Evolutionary conservation across 2,113 vertebrate species (phyloP).

Genomic region (Dicerorhinus sumatrensis): DNA sequence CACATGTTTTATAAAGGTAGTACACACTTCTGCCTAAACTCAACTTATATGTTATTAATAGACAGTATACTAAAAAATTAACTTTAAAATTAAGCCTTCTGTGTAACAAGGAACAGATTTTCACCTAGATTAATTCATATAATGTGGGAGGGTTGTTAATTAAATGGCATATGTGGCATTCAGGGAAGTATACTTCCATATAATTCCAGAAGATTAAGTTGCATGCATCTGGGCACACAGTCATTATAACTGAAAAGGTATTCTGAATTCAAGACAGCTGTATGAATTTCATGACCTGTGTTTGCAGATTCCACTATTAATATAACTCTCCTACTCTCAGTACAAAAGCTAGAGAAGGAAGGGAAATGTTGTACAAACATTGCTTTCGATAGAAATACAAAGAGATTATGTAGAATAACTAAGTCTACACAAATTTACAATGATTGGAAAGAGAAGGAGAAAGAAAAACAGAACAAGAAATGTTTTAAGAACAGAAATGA

Average conservation of each 20-base stretch:
- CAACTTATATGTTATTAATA: not conserved
- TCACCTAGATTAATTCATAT: not conserved
- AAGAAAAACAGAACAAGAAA: slow-evolving; percentile 51
- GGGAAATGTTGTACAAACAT: not conserved
- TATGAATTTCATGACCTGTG: not conserved
- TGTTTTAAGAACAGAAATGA: not conserved
- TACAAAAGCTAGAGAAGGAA: not conserved
- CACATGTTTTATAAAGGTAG: slow-evolving; percentile 5
- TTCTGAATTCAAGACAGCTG: not conserved
- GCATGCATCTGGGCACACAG: not conserved
- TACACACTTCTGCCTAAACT: not conserved
- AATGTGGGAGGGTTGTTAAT: not conserved
- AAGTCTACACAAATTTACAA: not conserved
- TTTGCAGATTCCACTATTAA: not conserved
- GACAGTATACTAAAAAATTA: not conserved
- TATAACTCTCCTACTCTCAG: not conserved
- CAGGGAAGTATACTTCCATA: not conserved
- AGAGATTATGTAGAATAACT: not conserved
- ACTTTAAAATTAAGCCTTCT: not conserved
- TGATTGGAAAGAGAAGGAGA: not conserved
- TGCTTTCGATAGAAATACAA: slow-evolving; percentile 42
- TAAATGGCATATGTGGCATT: not conserved
- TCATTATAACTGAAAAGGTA: not conserved
- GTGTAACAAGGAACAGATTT: not conserved
- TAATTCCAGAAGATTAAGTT: not conserved